These are phyloP conservation scores for Thalpophila matura DNA, from an alignment of 2,888 invertebrate genomes.

Conservation along the genomic window DNA sequence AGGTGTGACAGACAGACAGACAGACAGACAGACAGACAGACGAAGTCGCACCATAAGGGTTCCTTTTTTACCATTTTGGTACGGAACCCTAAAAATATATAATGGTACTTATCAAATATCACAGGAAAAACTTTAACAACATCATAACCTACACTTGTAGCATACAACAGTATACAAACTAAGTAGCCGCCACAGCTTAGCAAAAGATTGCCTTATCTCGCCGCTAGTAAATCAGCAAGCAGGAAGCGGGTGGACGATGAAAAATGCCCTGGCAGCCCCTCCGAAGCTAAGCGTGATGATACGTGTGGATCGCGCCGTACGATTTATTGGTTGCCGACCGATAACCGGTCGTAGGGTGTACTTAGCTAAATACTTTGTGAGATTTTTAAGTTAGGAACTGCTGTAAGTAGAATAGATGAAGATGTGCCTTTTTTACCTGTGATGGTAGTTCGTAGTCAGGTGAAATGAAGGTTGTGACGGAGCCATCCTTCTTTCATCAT, in stretches of 20 bases:
- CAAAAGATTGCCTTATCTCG: conserved; percentile 73
- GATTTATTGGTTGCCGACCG: conserved; percentile 64
- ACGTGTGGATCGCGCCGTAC: conserved; percentile 62
- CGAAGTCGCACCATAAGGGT: too few relatives aligned
- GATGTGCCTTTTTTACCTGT: conserved; percentile 5
- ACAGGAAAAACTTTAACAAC: not conserved
- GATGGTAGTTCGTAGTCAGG: too few relatives aligned
- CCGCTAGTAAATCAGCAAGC: conserved; percentile 73
- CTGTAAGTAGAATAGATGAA: not conserved
- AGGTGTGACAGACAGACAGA: too few relatives aligned
- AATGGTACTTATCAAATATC: too few relatives aligned
- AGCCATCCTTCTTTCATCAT: too few relatives aligned
- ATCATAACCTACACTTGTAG: conserved; percentile 15
- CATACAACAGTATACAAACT: conserved; percentile 19
- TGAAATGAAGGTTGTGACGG: too few relatives aligned
- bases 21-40: too few relatives aligned
- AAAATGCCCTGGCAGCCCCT: conserved; percentile 72
- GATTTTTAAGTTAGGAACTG: conserved; percentile 40
- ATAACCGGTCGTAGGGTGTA: conserved; percentile 50
- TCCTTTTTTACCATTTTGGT: too few relatives aligned
- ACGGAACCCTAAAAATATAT: too few relatives aligned
- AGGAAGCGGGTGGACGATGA: conserved; percentile 75
- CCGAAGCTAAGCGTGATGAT: conserved; percentile 69
- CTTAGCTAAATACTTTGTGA: conserved; percentile 56
- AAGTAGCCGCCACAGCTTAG: conserved; percentile 55